These are phyloP conservation scores for Harpalus rubripes DNA, from an alignment of 2,888 invertebrate species.

Conservation along the genomic window DNA sequence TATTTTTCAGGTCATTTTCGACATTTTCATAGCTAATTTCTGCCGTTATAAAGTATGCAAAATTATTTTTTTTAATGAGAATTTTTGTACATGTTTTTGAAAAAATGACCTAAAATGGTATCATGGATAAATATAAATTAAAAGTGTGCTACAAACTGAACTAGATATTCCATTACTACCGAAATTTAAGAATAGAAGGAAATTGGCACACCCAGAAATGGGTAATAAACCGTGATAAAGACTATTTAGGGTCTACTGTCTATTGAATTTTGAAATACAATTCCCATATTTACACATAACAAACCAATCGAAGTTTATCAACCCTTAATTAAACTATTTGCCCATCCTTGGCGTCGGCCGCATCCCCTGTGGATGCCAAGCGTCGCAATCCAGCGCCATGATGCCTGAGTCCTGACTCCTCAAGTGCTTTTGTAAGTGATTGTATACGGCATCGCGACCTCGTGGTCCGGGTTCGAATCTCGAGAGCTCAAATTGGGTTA, in stretches of 20 bases:
- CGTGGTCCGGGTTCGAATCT: conserved; percentile 13
- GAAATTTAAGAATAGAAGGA: too few relatives aligned
- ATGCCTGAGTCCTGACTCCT: neutral
- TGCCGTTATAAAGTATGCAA: too few relatives aligned
- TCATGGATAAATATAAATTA: too few relatives aligned
- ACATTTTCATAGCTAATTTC: too few relatives aligned
- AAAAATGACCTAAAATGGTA: too few relatives aligned
- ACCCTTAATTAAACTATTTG: neutral
- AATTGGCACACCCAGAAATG: too few relatives aligned
- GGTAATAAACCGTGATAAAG: neutral
- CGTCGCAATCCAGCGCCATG: neutral
- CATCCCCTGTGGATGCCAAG: neutral
- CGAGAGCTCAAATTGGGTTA: conserved; percentile 3
- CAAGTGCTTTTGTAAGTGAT: conserved; percentile 26
- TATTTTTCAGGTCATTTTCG: too few relatives aligned
- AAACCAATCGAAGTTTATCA: neutral
- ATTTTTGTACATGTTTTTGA: too few relatives aligned
- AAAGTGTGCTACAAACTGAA: too few relatives aligned
- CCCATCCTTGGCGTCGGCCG: neutral
- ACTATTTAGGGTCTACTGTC: neutral
- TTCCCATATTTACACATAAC: neutral
- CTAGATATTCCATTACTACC: too few relatives aligned
- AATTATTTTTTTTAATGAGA: too few relatives aligned
- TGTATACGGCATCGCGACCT: conserved; percentile 25
- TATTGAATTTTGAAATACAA: neutral